These are phyloP conservation scores for Dolichoris vasculosae DNA, from an alignment of 1,140 invertebrate genomes.

Conservation along the genomic window DNA sequence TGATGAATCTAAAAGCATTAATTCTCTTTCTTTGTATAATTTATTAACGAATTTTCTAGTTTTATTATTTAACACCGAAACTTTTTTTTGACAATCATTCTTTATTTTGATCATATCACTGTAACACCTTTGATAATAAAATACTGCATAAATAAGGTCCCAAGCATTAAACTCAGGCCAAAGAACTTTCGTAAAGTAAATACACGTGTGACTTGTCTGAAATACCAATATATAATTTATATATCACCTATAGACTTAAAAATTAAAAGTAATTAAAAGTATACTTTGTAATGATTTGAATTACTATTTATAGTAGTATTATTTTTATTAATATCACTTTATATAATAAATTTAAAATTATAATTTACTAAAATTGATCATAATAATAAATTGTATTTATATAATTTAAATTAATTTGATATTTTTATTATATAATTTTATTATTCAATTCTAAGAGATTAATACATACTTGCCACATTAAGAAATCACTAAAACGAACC, in stretches of 20 bases:
- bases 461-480: slow-evolving; percentile 92
- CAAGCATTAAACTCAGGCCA: slow-evolving; percentile 97
- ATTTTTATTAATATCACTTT: background rate
- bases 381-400: slow-evolving; percentile 7
- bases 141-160: slow-evolving; percentile 89
- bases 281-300: background rate
- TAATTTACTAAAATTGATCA: background rate
- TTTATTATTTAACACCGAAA: slow-evolving; percentile 56
- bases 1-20: slow-evolving; percentile 53
- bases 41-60: slow-evolving; percentile 61
- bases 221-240: slow-evolving; percentile 59
- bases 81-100: slow-evolving; percentile 51
- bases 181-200: slow-evolving; percentile 87
- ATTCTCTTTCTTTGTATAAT: slow-evolving; percentile 61
- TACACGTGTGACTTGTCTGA: slow-evolving; percentile 80
- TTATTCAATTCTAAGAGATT: slow-evolving; percentile 11
- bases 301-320: background rate
- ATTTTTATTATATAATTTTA: background rate
- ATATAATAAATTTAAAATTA: background rate
- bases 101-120: slow-evolving; percentile 62
- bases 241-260: background rate
- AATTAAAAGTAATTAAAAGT: background rate
- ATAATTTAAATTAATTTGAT: slow-evolving; percentile 13
- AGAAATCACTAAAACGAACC: slow-evolving; percentile 95
- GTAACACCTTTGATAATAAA: slow-evolving; percentile 86